Evolutionary conservation across 2,797 vertebrate genomes (phyloP), one percentile per base, ranked within the genome.

Genomic region (Serranus cabrilla): DNA sequence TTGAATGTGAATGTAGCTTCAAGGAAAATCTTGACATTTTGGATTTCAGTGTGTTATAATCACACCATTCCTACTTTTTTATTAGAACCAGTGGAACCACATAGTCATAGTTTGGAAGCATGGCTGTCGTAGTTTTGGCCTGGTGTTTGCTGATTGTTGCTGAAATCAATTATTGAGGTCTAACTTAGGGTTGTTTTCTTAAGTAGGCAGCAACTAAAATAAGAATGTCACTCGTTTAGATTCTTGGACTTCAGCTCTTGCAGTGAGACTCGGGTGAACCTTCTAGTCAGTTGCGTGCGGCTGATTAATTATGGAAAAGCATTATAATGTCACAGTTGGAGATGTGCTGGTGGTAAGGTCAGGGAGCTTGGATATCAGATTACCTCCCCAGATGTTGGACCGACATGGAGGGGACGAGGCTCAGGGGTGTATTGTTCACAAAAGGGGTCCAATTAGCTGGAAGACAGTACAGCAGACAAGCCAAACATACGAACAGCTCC

Each of bases 251-350:
- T 11, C 0, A 50, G 68, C 55, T 20, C 72, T 65, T 61, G 63
- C 45, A 39, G 76, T 1, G 67, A 77, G 46, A 71, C 61, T 63
- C 14, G 2, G 42, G 37, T 23, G 54, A 83, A 42, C 65, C 60
- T 20, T 73, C 39, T 10, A 82, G 61, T 34, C 69, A 54, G 23
- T 67, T 2, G 0, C 57, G 62, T 21, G 0, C 54, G 37, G 60
- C 47, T 80, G 65, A 89, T 90, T 78, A 83, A 89, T 86, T 86
- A 85, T 84, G 54, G 40, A 85, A 77, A 75, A 78, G 71, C 63
- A 57, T 76, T 88, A 83, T 78, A 87, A 74, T 85, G 66, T 79
- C 88, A 57, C 73, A 79, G 78, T 57, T n/a, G 20, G 74, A 67
- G 68, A 72, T 74, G 70, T 49, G 27, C 75, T 81, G 51, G 51